Percentiles rank a stretch among this genome's conserved stretches.
Evolutionary conservation across 2,888 invertebrate species (phyloP).

Genomic region (Uropetala carovei): DNA sequence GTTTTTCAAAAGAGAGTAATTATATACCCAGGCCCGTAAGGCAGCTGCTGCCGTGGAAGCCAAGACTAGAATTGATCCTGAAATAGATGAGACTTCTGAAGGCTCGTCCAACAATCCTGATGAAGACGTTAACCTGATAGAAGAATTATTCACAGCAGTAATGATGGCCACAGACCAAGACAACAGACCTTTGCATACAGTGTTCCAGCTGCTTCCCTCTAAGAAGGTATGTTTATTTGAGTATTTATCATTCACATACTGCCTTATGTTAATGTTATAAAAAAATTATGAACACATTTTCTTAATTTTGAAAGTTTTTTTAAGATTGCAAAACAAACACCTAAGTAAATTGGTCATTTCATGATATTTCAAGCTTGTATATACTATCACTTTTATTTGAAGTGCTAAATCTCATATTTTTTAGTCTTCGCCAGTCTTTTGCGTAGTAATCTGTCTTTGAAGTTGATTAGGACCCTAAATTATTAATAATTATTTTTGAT

Average conservation of each 20-base stretch:
- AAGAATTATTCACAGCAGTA: conserved; percentile 92
- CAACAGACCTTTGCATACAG: conserved; percentile 89
- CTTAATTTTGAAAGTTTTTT: too few relatives aligned
- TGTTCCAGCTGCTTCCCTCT: conserved; percentile 94
- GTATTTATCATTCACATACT: conserved; percentile 65
- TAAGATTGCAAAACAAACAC: too few relatives aligned
- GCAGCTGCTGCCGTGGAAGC: conserved; percentile 72
- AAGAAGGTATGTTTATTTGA: conserved; percentile 79
- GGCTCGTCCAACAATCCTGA: conserved; percentile 85
- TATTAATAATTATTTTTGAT: too few relatives aligned
- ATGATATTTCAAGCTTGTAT: too few relatives aligned
- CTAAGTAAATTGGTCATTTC: too few relatives aligned
- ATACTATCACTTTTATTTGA: too few relatives aligned
- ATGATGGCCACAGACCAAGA: conserved; percentile 90
- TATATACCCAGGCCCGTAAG: conserved; percentile 68
- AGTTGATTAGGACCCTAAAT: too few relatives aligned
- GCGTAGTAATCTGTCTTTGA: too few relatives aligned
- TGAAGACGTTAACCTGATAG: conserved; percentile 83
- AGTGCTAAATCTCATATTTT: too few relatives aligned
- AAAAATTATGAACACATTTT: too few relatives aligned
- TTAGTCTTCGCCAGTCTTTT: too few relatives aligned
- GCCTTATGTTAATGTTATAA: too few relatives aligned
- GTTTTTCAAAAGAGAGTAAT: background rate
- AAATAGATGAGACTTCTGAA: conserved; percentile 83
- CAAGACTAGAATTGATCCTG: conserved; percentile 72